These are phyloP conservation scores for Sebastes vulpes DNA, from an alignment of 2,797 vertebrate genomes.

Conservation along the genomic window DNA sequence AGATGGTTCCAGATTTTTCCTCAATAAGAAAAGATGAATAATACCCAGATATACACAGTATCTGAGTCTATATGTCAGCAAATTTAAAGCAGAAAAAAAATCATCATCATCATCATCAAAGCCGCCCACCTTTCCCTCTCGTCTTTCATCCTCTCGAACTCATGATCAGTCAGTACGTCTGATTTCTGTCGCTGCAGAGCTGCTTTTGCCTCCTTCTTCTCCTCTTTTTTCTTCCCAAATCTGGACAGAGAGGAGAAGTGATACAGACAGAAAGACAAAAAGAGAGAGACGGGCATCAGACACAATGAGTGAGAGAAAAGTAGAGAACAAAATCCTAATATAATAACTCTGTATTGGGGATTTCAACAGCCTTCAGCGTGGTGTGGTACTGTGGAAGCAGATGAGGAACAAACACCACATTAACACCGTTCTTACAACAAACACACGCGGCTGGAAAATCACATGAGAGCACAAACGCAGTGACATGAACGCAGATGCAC, in stretches of 20 bases:
- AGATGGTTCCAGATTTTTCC: neutral
- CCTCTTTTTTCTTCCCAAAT: slow-evolving; percentile 96
- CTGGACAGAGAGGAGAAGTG: slow-evolving; percentile 59
- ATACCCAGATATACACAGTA: neutral
- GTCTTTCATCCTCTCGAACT: slow-evolving; percentile 92
- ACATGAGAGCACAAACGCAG: neutral
- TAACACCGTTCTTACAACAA: neutral
- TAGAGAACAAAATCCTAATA: too few species aligned
- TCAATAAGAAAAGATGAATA: neutral
- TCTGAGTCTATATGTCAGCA: neutral
- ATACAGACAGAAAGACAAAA: neutral
- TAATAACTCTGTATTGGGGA: too few species aligned
- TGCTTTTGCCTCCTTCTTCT: slow-evolving; percentile 91
- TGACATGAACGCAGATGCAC: neutral
- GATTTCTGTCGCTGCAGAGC: slow-evolving; percentile 82
- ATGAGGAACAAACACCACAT: neutral
- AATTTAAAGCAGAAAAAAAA: neutral
- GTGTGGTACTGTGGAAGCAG: neutral
- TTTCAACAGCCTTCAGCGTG: neutral
- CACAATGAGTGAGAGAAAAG: neutral
- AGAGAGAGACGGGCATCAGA: neutral
- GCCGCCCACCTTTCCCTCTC: slow-evolving; percentile 90
- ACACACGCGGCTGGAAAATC: neutral
- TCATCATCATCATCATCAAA: neutral
- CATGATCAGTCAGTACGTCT: slow-evolving; percentile 87